phyloP scores from a whole-genome alignment of 1,140 invertebrate genomes.

The Melanaphis sacchari region DNA sequence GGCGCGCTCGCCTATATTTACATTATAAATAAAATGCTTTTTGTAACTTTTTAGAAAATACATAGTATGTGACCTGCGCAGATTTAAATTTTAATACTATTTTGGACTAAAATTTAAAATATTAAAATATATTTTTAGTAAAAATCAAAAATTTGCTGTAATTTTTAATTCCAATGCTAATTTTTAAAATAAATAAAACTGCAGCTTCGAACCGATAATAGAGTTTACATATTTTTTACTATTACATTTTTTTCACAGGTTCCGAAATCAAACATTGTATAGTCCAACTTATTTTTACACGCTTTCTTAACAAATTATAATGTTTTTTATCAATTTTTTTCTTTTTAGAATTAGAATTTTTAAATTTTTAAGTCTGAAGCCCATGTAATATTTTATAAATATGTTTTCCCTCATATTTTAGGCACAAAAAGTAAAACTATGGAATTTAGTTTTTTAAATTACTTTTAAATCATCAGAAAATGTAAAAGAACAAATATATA shows the following conservation, averaged over 20 bases:
- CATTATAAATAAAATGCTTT: background rate
- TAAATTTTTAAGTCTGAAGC: too few species aligned
- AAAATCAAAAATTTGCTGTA: background rate
- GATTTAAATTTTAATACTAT: background rate
- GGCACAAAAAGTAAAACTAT: background rate
- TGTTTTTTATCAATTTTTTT: background rate
- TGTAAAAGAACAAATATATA: background rate
- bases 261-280: background rate
- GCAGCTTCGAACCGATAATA: background rate
- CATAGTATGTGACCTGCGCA: background rate
- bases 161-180: background rate
- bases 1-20: background rate
- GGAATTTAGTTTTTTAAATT: background rate
- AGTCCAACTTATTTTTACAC: too few species aligned
- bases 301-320: background rate
- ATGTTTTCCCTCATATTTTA: too few species aligned
- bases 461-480: background rate
- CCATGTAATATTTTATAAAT: too few species aligned
- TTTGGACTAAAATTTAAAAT: background rate
- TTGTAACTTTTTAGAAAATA: background rate
- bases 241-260: background rate
- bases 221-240: background rate
- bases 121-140: background rate
- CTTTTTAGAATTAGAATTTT: background rate
- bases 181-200: background rate